Conservation (phyloP, 2,888 invertebrate species). For the Rapana venosa region DNA sequence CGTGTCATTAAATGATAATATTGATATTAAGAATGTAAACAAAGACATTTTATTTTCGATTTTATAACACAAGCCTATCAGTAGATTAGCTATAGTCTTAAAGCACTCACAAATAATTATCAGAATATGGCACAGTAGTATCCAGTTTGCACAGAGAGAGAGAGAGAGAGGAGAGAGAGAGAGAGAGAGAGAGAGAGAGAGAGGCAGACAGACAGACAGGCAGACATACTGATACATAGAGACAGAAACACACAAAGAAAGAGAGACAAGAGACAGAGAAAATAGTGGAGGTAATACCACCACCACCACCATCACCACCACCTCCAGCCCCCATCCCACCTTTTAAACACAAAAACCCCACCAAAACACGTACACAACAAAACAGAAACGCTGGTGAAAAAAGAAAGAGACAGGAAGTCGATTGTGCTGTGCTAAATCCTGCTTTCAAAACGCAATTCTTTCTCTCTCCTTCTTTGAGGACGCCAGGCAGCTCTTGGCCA, state of each 20-base stretch:
- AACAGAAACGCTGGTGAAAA: background rate
- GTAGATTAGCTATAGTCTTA: too few relatives aligned
- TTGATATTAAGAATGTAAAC: too few relatives aligned
- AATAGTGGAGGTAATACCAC: background rate
- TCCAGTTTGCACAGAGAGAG: background rate
- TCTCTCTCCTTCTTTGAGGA: background rate
- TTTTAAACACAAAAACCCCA: too few relatives aligned
- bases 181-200: background rate
- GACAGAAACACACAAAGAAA: background rate
- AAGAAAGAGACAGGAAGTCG: conserved; percentile 5
- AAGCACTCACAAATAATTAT: too few relatives aligned
- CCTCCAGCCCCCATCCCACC: too few relatives aligned
- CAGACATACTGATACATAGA: background rate
- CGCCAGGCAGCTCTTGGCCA: background rate
- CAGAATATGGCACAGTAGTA: too few relatives aligned
- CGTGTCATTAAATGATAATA: too few relatives aligned
- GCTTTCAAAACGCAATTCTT: background rate
- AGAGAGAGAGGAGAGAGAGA: conserved; percentile 13
- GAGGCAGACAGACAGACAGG: background rate
- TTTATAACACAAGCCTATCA: too few relatives aligned
- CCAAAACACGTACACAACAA: background rate
- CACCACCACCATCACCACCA: too few relatives aligned
- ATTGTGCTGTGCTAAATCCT: background rate
- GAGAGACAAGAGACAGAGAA: background rate
- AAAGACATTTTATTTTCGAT: too few relatives aligned